These are phyloP conservation scores for Trinorchestia longiramus DNA, from an alignment of 1,140 invertebrate species.

Conservation along the genomic window DNA sequence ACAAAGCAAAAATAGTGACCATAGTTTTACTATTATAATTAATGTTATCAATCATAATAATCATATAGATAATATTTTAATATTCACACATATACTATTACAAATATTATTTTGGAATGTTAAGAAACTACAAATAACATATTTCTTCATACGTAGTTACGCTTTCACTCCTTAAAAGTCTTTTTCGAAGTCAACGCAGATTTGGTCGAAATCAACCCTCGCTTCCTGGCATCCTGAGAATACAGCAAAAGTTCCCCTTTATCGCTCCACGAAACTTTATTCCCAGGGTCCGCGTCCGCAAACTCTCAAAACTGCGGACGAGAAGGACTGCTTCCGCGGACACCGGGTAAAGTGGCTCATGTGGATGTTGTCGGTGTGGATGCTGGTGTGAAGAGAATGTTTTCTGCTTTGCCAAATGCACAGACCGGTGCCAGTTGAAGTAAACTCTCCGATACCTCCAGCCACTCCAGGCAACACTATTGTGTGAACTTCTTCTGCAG, in stretches of 20 bases:
- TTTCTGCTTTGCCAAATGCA: neutral
- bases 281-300: neutral
- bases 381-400: neutral
- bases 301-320: neutral
- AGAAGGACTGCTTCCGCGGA: neutral
- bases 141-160: too few species aligned
- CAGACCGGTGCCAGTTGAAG: too few species aligned
- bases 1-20: too few species aligned
- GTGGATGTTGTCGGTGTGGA: neutral
- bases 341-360: neutral
- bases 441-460: neutral
- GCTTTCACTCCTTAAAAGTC: too few species aligned
- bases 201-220: neutral
- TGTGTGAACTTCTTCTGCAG: neutral
- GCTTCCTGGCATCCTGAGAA: neutral
- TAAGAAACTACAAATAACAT: too few species aligned
- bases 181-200: neutral
- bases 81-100: too few species aligned
- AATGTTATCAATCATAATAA: too few species aligned
- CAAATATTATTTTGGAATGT: too few species aligned
- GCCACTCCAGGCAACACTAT: neutral
- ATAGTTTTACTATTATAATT: too few species aligned
- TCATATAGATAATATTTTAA: too few species aligned
- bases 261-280: neutral
- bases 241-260: neutral